Base-by-base conservation (phyloP, 2,797 vertebrate genomes). In the Poliocrania exsul region DNA sequence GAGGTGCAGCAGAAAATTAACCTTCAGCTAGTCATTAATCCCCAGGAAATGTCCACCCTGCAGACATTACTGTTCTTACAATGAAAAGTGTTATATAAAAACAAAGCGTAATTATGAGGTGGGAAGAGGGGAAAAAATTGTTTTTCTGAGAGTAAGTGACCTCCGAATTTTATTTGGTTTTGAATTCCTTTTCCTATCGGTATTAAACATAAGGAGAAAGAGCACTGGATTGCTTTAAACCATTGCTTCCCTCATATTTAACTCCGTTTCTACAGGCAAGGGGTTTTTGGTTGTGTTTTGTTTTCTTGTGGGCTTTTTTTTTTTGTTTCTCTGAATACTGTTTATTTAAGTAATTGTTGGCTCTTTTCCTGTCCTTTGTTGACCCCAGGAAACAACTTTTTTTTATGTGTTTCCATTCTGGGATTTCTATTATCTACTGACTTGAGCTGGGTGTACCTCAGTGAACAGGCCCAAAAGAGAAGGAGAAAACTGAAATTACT, bases 341-440 rank as follows among this genome's bases (percentile, higher is more conserved):
- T 95, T 97, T 96, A 95, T 94, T 93, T 95, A 96, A 96, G 92
- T 94, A 89, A 89, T 92, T 93, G 93, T 97, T 95, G 81, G 77
- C 82, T 94, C 95, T 96, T 96, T 97, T 97, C 97, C 97, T 96
- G 96, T 96, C 97, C 97, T 97, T 96, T 94, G 84, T 91, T 97
- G 97, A 97, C 97, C 97, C 90, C 96, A 96, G 97, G 97, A 97
- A 97, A 95, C 92, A 93, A 95, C 86, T 83, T 93, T 96, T 88
- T 88, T 97, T 90, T 50, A 95, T 95, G 50, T 44, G 35, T 97
- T 97, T 97, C 96, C 95, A 94, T 96, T 97, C 97, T 97, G 94
- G 96, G 95, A 95, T 87, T 95, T 93, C 87, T 94, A 69, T 96
- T 91, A 93, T 96, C 97, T 96, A 40, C 90, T 94, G 67, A 74